Percentiles rank a stretch among this genome's conserved stretches.
Conservation (phyloP, 2,888 invertebrate species). For the Druceiella hillmani region DNA sequence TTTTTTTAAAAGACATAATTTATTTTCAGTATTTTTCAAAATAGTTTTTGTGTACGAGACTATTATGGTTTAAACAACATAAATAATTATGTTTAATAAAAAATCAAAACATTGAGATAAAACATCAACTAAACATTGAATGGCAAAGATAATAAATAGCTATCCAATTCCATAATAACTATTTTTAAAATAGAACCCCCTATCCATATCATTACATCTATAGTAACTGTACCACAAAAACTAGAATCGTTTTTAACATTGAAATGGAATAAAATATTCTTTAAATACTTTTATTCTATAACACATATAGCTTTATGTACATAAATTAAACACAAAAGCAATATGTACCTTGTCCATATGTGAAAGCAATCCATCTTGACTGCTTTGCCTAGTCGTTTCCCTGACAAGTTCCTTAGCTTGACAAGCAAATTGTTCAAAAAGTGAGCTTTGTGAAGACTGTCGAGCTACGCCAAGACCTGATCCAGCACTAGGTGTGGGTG, state of each 20-base stretch:
- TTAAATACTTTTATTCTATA: not conserved
- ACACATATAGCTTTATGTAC: not conserved
- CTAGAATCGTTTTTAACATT: no score
- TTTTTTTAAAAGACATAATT: no score
- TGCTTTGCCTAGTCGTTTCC: constrained; percentile 83
- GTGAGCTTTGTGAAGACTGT: constrained; percentile 77
- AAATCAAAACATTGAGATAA: constrained; percentile 12
- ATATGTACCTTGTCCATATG: constrained; percentile 87
- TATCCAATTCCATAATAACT: no score
- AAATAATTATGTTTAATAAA: constrained; percentile 53
- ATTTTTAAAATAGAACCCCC: no score
- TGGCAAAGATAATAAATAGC: no score
- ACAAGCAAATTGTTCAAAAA: constrained; percentile 81
- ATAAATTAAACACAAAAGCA: constrained; percentile 2
- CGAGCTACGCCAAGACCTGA: constrained; percentile 45
- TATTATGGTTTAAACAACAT: no score
- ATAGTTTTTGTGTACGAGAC: no score
- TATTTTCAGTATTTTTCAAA: no score
- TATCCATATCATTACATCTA: no score
- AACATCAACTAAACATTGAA: no score
- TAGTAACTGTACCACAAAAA: no score
- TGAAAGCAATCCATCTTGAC: constrained; percentile 81
- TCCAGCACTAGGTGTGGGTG: constrained; percentile 32
- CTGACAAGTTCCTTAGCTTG: constrained; percentile 86
- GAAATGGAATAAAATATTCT: no score